phyloP scores from a whole-genome alignment of 2,113 vertebrate genomes.

The Dasyurus viverrinus region DNA sequence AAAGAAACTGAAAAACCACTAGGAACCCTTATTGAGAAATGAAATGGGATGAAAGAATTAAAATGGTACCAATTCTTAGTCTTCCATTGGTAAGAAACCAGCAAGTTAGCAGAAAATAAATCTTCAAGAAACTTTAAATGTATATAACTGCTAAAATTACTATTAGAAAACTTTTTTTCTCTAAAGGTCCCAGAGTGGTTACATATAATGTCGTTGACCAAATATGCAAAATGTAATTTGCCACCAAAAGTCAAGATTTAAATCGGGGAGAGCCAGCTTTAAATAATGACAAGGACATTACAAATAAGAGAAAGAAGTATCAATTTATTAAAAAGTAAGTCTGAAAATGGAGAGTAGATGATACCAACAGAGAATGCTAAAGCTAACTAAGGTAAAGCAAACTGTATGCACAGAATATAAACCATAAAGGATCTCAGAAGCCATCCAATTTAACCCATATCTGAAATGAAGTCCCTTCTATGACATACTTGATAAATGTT shows the following conservation, averaged over 20 bases:
- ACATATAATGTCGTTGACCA: constrained; percentile 60
- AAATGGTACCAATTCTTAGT: constrained; percentile 57
- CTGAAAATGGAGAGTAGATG: background rate
- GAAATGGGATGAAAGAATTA: constrained; percentile 61
- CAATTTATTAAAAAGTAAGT: constrained; percentile 17
- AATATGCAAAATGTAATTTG: constrained; percentile 51
- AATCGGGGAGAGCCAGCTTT: constrained; percentile 51
- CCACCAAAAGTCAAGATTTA: constrained; percentile 55
- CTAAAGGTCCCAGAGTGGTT: constrained; percentile 60
- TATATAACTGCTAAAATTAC: constrained; percentile 66
- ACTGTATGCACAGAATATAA: background rate
- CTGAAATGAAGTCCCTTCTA: background rate
- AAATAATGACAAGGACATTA: constrained; percentile 57
- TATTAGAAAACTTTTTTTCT: constrained; percentile 61
- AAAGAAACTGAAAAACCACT: constrained; percentile 57
- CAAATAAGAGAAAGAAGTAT: constrained; percentile 51
- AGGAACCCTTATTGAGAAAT: constrained; percentile 33
- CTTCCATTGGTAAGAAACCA: constrained; percentile 72
- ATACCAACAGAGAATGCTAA: constrained; percentile 20
- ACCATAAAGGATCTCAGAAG: background rate
- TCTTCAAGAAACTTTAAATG: constrained; percentile 65
- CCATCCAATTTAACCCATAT: background rate
- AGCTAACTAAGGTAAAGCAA: background rate
- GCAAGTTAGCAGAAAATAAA: constrained; percentile 70
- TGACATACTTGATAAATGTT: background rate